Evolutionary conservation across 2,797 vertebrate species (phyloP), one percentile per base, ranked within the genome.

Genomic region (Tachyglossus aculeatus): DNA sequence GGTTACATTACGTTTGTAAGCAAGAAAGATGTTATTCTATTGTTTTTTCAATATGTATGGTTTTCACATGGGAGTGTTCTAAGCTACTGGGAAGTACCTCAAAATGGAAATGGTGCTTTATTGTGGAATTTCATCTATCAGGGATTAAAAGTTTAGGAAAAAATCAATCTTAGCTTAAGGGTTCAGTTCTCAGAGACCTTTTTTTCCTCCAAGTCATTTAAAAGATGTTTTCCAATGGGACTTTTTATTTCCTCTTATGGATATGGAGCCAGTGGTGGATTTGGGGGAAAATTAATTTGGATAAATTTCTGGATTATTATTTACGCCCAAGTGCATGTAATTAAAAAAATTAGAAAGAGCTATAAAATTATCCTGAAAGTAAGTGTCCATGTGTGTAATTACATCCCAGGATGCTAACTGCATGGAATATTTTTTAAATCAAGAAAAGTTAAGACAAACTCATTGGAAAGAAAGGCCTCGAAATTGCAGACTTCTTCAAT

Each of bases 291-390:
- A 75, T 71, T 61, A 58, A 72, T 47, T 83, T 69, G 61, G 22
- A 69, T 73, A 50, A 27, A 7, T 85, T 77, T 87, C 34, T 75
- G 44, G n/a, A n/a, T 71, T 83, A 78, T 86, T 82, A 90, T 84
- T 90, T 85, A 77, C 75, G 84, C 29, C 5, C 3, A 39, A 68
- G 55, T 85, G 37, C 25, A 43, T 77, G 22, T 63, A 87, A 85
- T 84, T 88, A 54, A 67, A 87, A 80, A 3, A 54, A 69, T 77
- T 83, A 73, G 82, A 56, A 73, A 38, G 21, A 32, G 33, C 21
- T 77, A 51, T 74, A 84, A 83, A 85, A 84, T 85, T 85, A 87
- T 69, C 31, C 27, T 67, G 29, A 52, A 39, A 80, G 63, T 63
- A n/a, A 77, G 16, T 37, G 32, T 59, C 2, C 68, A 27, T 69